Evolutionary conservation across 2,113 vertebrate species (phyloP).

Genomic region (Microtus richardsoni): DNA sequence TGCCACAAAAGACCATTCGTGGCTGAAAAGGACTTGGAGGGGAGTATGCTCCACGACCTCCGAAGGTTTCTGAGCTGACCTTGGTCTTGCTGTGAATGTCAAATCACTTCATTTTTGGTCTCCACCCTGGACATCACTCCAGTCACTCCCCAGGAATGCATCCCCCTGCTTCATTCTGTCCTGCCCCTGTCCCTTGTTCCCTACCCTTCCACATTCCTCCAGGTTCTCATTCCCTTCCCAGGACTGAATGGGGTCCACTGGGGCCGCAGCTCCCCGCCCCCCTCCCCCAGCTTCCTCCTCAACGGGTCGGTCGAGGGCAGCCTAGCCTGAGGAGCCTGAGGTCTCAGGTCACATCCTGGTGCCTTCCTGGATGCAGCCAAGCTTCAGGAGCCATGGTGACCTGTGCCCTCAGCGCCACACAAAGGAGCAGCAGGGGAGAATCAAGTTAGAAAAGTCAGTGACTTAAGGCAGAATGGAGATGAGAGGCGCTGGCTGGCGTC

Average conservation of each 20-base stretch:
- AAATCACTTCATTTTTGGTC: not conserved
- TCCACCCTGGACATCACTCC: not conserved
- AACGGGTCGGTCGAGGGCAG: not conserved
- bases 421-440: slow-evolving; percentile 77
- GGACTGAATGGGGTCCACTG: slow-evolving; percentile 8
- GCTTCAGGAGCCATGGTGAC: slow-evolving; percentile 69
- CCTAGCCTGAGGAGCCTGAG: slow-evolving; percentile 53
- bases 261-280: slow-evolving; percentile 29
- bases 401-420: slow-evolving; percentile 76
- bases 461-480: slow-evolving; percentile 59
- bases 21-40: not conserved
- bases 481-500: not conserved
- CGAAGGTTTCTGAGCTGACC: not conserved
- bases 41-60: not conserved
- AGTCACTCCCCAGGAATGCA: not conserved
- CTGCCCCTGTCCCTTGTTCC: not conserved
- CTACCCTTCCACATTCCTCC: not conserved
- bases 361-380: slow-evolving; percentile 46
- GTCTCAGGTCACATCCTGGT: slow-evolving; percentile 63
- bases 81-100: not conserved
- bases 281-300: slow-evolving; percentile 33
- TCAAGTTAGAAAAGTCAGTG: slow-evolving; percentile 83
- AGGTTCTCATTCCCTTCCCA: not conserved
- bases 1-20: not conserved
- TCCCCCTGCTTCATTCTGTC: not conserved